Evolutionary conservation across 2,888 invertebrate genomes (phyloP), one percentile per base, ranked within the genome.

Genomic region (Torymus auratus): DNA sequence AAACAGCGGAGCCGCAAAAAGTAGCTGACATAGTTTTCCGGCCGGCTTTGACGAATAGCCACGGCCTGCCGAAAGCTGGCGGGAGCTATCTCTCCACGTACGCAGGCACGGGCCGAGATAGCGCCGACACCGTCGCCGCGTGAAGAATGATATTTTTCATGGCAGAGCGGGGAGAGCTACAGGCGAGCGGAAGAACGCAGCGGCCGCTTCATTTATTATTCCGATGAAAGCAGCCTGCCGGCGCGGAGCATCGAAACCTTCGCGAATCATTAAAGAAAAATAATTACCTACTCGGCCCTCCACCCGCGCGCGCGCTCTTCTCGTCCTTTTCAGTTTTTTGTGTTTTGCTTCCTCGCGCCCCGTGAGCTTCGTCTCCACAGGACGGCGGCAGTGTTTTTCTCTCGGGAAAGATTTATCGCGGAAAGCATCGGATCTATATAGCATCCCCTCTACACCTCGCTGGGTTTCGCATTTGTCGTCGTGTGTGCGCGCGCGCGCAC

Each of bases 181-280:
- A 83, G 81, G 74, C 71, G 71, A 62, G 5, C 0, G 28, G 7
- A 4, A 71, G 78, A 67, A 23, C 58, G 53, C 80, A 75, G 53
- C 60, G 58, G 58, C 78, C 56, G 75, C 85, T 82, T 84, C 85
- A 87, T 87, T 88, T 88, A 86, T 88, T 86, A 88, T 87, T 86
- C 85, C 73, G 67, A 75, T 80, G 84, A 85, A 84, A 84, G 82
- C 82, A 71, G 71, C 60, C 70, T 74, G 79, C 55, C 80, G 71
- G 81, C 70, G 20, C 20, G 20, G 20, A 55, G 83, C 83, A 84
- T 85, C 85, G 85, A 84, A 84, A 85, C 84, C 85, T 85, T 86
- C 84, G 83, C 85, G 84, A 86, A 85, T 87, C 87, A 85, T 88
- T 85, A 85, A 83, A 82, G 82, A 80, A 82, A 84, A 85, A 86